These are phyloP conservation scores for Neosilurus mollespiculum DNA, from an alignment of 2,797 vertebrate species.

Conservation along the genomic window DNA sequence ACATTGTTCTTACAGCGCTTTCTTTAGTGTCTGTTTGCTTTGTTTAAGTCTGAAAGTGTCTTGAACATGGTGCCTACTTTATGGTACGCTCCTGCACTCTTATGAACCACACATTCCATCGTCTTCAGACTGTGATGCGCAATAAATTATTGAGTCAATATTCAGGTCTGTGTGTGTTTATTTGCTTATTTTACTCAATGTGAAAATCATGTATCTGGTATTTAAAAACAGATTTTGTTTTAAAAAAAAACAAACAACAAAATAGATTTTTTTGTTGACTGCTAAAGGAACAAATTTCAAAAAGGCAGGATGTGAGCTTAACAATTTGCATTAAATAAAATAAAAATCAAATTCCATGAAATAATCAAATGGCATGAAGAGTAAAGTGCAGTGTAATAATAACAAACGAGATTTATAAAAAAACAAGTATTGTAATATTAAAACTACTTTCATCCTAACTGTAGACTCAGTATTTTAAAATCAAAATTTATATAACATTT, in stretches of 20 bases:
- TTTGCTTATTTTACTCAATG: neutral
- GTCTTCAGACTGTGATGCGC: conserved; percentile 53
- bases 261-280: neutral
- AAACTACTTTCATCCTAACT: no score
- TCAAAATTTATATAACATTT: no score
- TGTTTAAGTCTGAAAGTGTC: conserved; percentile 31
- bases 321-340: neutral
- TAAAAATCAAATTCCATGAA: neutral
- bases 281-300: neutral
- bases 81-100: conserved; percentile 5
- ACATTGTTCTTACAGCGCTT: conserved; percentile 29
- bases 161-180: neutral
- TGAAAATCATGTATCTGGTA: neutral
- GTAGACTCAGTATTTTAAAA: no score
- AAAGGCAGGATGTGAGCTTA: neutral
- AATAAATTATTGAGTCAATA: conserved; percentile 59
- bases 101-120: conserved; percentile 43
- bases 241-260: neutral
- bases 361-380: neutral
- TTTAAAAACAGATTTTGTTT: neutral
- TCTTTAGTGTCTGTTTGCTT: conserved; percentile 31
- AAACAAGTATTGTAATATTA: no score
- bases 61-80: neutral
- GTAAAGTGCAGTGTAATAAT: neutral
- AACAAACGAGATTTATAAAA: neutral